These are phyloP conservation scores for Rutilus rutilus DNA, from an alignment of 2,113 vertebrate genomes.

Conservation along the genomic window DNA sequence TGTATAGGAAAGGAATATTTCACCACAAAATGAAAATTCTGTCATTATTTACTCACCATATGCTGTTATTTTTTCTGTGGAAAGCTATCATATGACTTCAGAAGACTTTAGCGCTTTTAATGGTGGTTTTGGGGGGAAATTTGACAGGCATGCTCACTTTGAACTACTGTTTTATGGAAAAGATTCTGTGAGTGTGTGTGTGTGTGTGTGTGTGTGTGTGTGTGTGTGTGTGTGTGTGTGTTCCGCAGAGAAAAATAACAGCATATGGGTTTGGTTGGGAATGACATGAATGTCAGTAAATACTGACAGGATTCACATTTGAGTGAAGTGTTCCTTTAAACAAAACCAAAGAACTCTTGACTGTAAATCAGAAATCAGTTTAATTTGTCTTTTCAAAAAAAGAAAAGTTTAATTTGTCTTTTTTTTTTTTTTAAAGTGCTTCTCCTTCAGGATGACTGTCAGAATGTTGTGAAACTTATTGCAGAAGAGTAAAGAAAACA, in stretches of 20 bases:
- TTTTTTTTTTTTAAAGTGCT: conserved; percentile 2
- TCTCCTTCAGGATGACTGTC: conserved; percentile 48
- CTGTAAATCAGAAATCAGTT: not conserved
- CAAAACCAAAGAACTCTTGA: not conserved
- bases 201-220: not conserved
- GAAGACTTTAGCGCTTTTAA: not conserved
- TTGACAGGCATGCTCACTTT: not conserved
- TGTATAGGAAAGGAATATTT: not conserved
- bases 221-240: not conserved
- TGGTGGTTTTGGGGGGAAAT: not conserved
- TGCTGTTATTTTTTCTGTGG: conserved; percentile 25
- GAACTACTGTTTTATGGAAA: not conserved
- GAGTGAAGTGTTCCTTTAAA: not conserved
- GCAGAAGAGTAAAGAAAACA: conserved; percentile 43
- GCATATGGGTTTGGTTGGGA: not conserved
- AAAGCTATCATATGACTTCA: not conserved
- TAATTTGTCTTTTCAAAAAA: not conserved
- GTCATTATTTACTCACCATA: conserved; percentile 33
- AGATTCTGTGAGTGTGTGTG: not conserved
- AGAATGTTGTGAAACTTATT: conserved; percentile 51
- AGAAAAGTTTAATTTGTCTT: not conserved
- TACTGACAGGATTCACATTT: not conserved
- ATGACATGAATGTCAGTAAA: not conserved
- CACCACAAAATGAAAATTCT: conserved; percentile 15
- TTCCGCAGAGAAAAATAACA: not conserved